Base-by-base conservation (phyloP, 37 sponge, comb jelly and placozoan genomes). In the Oopsacas minuta region DNA sequence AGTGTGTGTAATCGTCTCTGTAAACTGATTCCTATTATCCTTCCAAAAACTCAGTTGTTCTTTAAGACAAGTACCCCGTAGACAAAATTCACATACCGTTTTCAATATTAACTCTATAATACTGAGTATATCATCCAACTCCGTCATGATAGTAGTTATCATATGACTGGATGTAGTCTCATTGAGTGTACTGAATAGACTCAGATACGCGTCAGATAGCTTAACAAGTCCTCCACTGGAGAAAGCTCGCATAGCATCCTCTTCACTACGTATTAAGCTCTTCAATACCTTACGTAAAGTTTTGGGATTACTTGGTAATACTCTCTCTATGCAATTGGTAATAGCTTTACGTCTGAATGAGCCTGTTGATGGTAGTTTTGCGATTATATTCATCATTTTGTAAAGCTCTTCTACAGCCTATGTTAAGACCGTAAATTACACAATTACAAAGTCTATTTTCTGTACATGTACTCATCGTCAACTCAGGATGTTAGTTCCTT, bases 351-450 rank as follows among this genome's bases (percentile, higher is more conserved):
- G 75, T n/a, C 75, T 3, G 22, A 61, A 61, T 61, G 75, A 61
- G 17, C 75, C 75, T 7, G 75, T 3, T 7, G 75, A 61, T 25
- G 75, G 75, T 5, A 61, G 75, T 12, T 61, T 61, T 34, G 75
- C 75, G 75, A 61, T 25, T 25, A 61, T 20, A 61, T 61, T 61
- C 75, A 61, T 10, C 75, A 61, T 61, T 61, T 61, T 61, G 75
- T 61, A 61, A 25, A 61, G 30, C 30, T 61, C 75, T 32, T 61
- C 75, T 3, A 61, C 75, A 20, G 75, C 75, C 75, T 61, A 61
- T 42, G n/a, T n/a, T n/a, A n/a, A n/a, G n/a, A n/a, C n/a, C n/a
- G n/a, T n/a, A n/a, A n/a, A n/a, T n/a, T n/a, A n/a, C n/a, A n/a
- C n/a, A n/a, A n/a, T n/a, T n/a, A n/a, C n/a, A n/a, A n/a, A n/a